A percentile compares a stretch with the other conserved stretches of the same genome.
phyloP scores from a whole-genome alignment of 2,888 invertebrate genomes.

The Acanthosepion esculentum region DNA sequence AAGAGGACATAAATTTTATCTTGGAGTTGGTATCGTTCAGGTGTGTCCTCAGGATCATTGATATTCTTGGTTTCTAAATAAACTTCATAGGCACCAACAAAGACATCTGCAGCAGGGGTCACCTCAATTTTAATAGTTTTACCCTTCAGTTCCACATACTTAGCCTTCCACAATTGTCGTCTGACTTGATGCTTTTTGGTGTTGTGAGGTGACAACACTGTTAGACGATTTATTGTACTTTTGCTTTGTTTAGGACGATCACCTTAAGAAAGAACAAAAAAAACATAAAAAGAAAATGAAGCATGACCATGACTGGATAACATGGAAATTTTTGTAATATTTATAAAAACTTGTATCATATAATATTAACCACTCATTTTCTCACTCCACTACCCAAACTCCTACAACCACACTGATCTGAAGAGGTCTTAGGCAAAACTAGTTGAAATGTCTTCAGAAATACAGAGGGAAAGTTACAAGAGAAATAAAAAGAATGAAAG shows the following conservation, averaged over 20 bases:
- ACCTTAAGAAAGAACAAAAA: slow-evolving; percentile 56
- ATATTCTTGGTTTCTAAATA: slow-evolving; percentile 62
- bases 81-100: slow-evolving; percentile 64
- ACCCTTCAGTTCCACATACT: neutral
- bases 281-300: too few relatives aligned
- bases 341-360: neutral
- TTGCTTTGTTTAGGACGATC: slow-evolving; percentile 67
- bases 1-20: slow-evolving; percentile 86
- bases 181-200: slow-evolving; percentile 34
- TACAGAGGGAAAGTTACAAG: too few relatives aligned
- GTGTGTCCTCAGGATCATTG: slow-evolving; percentile 54
- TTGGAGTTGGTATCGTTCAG: slow-evolving; percentile 57
- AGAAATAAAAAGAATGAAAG: too few relatives aligned
- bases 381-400: too few relatives aligned
- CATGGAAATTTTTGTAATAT: neutral
- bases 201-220: slow-evolving; percentile 49
- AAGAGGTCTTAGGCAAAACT: too few relatives aligned
- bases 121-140: slow-evolving; percentile 54
- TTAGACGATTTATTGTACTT: slow-evolving; percentile 62
- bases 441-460: too few relatives aligned
- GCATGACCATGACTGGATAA: neutral
- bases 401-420: too few relatives aligned
- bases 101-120: slow-evolving; percentile 59
- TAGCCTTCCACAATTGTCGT: slow-evolving; percentile 43
- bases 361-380: too few relatives aligned